Percentiles rank a stretch among this genome's conserved stretches.
Conservation (phyloP, 2,113 vertebrate genomes). For the Stigmatopora nigra region DNA sequence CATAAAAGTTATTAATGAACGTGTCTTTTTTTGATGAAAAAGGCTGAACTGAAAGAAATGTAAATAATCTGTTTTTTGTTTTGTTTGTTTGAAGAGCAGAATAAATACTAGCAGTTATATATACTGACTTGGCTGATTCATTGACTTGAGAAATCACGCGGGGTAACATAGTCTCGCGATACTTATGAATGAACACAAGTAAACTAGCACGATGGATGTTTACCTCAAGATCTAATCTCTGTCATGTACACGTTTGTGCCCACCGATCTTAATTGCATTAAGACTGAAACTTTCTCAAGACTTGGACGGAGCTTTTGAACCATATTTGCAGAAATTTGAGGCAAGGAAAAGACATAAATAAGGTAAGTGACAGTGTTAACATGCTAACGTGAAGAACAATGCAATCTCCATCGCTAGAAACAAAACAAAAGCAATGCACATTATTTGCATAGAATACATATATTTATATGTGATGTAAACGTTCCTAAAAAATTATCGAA, state of each 20-base stretch:
- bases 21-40: slow-evolving; percentile 21
- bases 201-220: background rate
- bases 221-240: background rate
- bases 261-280: background rate
- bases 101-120: slow-evolving; percentile 61
- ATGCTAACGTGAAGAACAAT: slow-evolving; percentile 27
- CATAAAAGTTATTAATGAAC: slow-evolving; percentile 60
- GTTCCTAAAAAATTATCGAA: too few species aligned
- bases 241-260: background rate
- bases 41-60: slow-evolving; percentile 61
- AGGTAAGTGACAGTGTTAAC: slow-evolving; percentile 28
- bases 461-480: too few species aligned
- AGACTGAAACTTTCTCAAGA: background rate
- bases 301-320: background rate
- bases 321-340: background rate
- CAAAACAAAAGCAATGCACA: background rate
- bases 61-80: slow-evolving; percentile 66
- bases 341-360: background rate
- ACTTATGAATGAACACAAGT: background rate
- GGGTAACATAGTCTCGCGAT: slow-evolving; percentile 38
- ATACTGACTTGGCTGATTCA: slow-evolving; percentile 3
- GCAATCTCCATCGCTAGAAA: background rate
- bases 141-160: background rate
- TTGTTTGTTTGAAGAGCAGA: slow-evolving; percentile 66
- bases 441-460: background rate